Conservation (phyloP, 2,113 vertebrate genomes). For the Bettongia penicillata region DNA sequence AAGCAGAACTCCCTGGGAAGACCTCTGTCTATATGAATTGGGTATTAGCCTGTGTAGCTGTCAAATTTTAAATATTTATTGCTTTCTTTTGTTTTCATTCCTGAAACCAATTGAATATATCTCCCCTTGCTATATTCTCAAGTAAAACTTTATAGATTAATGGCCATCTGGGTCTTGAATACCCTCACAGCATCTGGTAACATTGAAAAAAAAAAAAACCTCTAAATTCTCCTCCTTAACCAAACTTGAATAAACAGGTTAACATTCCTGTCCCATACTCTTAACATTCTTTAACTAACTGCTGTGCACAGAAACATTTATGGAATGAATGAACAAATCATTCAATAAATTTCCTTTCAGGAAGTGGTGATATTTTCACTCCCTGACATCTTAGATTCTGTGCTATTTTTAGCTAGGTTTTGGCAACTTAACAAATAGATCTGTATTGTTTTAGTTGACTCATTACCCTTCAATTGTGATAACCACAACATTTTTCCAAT, state of each 20-base stretch:
- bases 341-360: background rate
- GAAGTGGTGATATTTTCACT: background rate
- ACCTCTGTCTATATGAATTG: background rate
- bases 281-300: background rate
- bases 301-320: background rate
- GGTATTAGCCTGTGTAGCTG: background rate
- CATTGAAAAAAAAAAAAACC: background rate
- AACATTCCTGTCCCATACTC: background rate
- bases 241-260: background rate
- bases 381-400: background rate
- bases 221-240: background rate
- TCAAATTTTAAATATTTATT: background rate
- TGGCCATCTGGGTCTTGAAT: background rate
- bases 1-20: background rate
- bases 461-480: conserved; percentile 37
- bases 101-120: background rate
- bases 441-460: conserved; percentile 37
- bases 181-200: background rate
- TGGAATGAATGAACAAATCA: background rate
- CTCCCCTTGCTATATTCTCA: background rate
- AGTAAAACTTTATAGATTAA: background rate
- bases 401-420: conserved; percentile 26
- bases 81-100: background rate
- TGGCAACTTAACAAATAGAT: conserved; percentile 19
- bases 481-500: conserved; percentile 43